Conservation (phyloP, 2,113 vertebrate species). For the Struthio camelus region DNA sequence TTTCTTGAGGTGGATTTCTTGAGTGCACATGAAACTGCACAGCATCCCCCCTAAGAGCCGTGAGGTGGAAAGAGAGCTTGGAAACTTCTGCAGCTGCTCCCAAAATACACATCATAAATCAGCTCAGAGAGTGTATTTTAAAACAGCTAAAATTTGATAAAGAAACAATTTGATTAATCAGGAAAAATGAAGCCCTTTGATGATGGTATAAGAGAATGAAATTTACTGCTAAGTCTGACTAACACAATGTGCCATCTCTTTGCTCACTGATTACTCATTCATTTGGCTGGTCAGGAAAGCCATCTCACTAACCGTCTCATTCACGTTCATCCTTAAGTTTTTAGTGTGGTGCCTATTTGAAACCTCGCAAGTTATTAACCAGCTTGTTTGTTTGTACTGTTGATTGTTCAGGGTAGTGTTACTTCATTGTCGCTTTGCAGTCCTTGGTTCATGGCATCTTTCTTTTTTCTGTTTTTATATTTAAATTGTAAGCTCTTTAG, state of each 20-base stretch:
- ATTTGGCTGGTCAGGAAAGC: neutral
- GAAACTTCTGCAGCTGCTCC: neutral
- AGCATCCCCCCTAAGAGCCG: rapidly evolving
- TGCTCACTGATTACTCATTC: neutral
- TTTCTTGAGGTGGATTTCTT: neutral
- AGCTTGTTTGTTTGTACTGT: neutral
- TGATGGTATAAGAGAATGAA: neutral
- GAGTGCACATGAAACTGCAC: rapidly evolving
- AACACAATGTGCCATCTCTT: neutral
- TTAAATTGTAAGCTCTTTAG: too few relatives aligned
- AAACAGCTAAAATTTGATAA: neutral
- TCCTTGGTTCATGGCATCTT: too few relatives aligned
- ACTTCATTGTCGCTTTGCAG: too few relatives aligned
- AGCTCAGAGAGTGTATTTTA: too few relatives aligned
- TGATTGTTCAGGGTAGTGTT: neutral
- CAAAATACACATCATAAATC: neutral
- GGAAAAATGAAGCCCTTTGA: neutral
- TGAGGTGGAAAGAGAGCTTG: rapidly evolving
- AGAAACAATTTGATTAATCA: rapidly evolving
- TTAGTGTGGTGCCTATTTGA: neutral
- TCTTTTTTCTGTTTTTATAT: too few relatives aligned
- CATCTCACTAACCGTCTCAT: neutral
- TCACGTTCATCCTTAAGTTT: neutral
- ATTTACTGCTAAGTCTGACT: too few relatives aligned
- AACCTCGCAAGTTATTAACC: neutral